Conservation (phyloP, 2,888 invertebrate species). For the Nemotelus nigrinus region DNA sequence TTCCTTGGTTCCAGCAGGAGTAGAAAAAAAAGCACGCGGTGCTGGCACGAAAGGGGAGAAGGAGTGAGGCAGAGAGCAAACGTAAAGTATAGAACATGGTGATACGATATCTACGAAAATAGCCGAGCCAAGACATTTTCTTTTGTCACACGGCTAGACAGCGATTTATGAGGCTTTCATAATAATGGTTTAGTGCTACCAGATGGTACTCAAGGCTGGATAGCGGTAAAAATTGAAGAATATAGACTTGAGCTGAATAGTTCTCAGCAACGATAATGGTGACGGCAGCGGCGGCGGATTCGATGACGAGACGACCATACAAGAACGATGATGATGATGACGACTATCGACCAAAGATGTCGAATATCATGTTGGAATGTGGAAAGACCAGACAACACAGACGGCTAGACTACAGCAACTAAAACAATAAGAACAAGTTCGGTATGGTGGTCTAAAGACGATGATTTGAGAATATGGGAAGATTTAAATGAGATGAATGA, state of each 20-base stretch:
- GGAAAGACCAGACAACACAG: too few species aligned
- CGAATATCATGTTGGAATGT: too few species aligned
- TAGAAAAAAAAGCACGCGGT: not conserved
- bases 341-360: too few species aligned
- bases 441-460: too few species aligned
- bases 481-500: too few species aligned
- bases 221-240: constrained; percentile 32
- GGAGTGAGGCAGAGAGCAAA: not conserved
- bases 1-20: not conserved
- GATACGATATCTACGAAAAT: constrained; percentile 28
- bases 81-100: not conserved
- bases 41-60: not conserved
- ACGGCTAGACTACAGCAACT: too few species aligned
- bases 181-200: constrained; percentile 42
- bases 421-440: too few species aligned
- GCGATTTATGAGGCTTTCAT: constrained; percentile 45
- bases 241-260: constrained; percentile 32
- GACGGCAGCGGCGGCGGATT: not conserved
- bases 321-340: too few species aligned
- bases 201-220: constrained; percentile 41
- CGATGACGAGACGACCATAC: too few species aligned
- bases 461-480: too few species aligned
- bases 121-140: constrained; percentile 40
- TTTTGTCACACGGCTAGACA: constrained; percentile 44
- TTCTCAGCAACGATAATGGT: constrained; percentile 23